These are phyloP conservation scores for Thaumatotibia leucotreta DNA, from an alignment of 1,140 invertebrate species.

Conservation along the genomic window DNA sequence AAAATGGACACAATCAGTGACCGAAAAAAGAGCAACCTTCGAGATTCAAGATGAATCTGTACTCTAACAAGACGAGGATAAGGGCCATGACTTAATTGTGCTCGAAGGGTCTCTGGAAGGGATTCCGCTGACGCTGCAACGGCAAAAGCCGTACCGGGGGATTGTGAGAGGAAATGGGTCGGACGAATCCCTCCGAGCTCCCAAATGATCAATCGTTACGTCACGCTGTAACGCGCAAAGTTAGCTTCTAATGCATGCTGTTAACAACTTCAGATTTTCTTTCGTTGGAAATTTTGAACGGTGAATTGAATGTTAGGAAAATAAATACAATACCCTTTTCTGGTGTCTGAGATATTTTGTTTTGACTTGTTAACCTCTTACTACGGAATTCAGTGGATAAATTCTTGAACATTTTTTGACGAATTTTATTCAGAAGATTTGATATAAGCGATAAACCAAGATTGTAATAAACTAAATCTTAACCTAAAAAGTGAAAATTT, in stretches of 20 bases:
- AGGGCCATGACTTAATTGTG: conserved; percentile 19
- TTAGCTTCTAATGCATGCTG: not conserved
- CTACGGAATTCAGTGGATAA: not conserved
- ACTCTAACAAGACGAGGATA: not conserved
- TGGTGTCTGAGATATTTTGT: not conserved
- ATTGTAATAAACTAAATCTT: not conserved
- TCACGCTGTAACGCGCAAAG: conserved; percentile 16
- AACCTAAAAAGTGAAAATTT: not conserved
- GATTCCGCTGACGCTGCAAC: conserved; percentile 18
- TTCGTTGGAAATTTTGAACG: not conserved
- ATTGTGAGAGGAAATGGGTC: conserved; percentile 18
- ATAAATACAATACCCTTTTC: not conserved
- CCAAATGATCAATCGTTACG: conserved; percentile 22
- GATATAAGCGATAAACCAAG: not conserved
- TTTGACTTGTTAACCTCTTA: not conserved
- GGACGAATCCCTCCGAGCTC: conserved; percentile 5
- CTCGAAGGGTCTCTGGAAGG: conserved; percentile 15
- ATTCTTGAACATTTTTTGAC: too few species aligned
- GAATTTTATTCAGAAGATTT: not conserved
- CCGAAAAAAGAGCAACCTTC: not conserved
- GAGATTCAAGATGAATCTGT: conserved; percentile 3
- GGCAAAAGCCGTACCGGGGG: not conserved
- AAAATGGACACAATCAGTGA: not conserved
- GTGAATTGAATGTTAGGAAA: not conserved
- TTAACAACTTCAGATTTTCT: not conserved